Base-by-base conservation (phyloP, 2,888 invertebrate genomes). In the Marasmarcha lunaedactyla region DNA sequence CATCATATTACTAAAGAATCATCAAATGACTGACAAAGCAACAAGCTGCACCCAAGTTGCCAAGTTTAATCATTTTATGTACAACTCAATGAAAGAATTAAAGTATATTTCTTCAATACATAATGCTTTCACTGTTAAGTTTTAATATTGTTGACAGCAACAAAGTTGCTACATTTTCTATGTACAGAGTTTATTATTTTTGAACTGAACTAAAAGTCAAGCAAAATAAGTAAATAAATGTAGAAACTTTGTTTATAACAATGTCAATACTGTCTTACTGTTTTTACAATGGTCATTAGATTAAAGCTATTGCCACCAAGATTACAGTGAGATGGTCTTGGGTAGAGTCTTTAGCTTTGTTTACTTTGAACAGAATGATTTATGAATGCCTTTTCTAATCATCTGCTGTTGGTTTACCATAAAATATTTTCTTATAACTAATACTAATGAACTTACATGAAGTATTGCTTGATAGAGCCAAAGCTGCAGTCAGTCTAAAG, bases 1-100 rank as follows among this genome's bases (percentile, higher is more conserved):
- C 64, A 69, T 72, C 72, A 72, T 72, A 71, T 71, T 71, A 71
- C 72, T 71, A 72, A 72, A 71, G 73, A 62, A 52, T 66, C 72
- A 61, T 71, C 73, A 72, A 59, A 63, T 58, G 54, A 59, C 59
- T 51, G 46, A 46, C 54, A 54, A 54, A 52, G 58, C 55, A 53
- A 59, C 55, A 52, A 62, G 63, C 65, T 49, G 42, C 52, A 67
- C 69, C 69, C 59, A 64, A 67, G 65, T 67, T 63, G 66, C 71
- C 70, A 43, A 63, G 45, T 60, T 62, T 14, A 45, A 36, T 37
- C n/a, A 37, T 41, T 43, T 65, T 51, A 25, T 30, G 11, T 65
- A 41, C 55, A 59, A 61, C 55, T 44, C 13, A 30, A 11, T 7
- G 30, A 3, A 30, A n/a, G n/a, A 9, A 10, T 38, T 12, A 4